phyloP scores from a whole-genome alignment of 2,888 invertebrate genomes.

The Drosophila birchii region DNA sequence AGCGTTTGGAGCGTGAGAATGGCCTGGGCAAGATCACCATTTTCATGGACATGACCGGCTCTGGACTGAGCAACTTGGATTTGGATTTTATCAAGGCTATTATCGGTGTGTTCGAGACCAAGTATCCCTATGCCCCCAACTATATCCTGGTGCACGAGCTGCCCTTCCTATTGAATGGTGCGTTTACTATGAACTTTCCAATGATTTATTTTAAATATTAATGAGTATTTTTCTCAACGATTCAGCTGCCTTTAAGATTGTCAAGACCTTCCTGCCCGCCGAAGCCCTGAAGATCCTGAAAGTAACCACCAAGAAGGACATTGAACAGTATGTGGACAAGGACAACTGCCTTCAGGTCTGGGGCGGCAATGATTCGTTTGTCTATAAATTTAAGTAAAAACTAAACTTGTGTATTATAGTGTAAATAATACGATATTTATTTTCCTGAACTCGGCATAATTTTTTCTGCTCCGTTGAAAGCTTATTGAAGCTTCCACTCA shows the following conservation, averaged over 20 bases:
- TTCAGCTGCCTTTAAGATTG: conserved; percentile 94
- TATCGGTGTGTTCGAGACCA: conserved; percentile 93
- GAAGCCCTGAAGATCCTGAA: conserved; percentile 95
- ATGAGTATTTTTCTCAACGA: not conserved
- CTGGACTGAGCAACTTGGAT: conserved; percentile 94
- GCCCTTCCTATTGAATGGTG: conserved; percentile 96
- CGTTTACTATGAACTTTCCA: conserved; percentile 55
- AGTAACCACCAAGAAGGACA: conserved; percentile 90
- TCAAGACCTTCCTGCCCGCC: conserved; percentile 93
- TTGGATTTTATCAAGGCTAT: conserved; percentile 95
- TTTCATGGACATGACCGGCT: conserved; percentile 95
- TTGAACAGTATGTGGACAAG: conserved; percentile 90
- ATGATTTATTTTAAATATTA: not conserved
- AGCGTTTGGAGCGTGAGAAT: conserved; percentile 86
- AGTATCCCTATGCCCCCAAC: conserved; percentile 94
- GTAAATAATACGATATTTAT: conserved; percentile 64
- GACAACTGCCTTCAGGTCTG: conserved; percentile 91
- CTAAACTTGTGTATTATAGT: conserved; percentile 25
- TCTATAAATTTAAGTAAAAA: conserved; percentile 87
- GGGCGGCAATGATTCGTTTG: conserved; percentile 92
- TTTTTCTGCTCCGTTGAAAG: conserved; percentile 6
- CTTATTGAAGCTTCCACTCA: conserved; percentile 12
- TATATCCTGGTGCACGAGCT: conserved; percentile 96
- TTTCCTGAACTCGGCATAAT: conserved; percentile 18
- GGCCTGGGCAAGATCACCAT: conserved; percentile 91